Evolutionary conservation across 2,888 invertebrate genomes (phyloP), one percentile per base, ranked within the genome.

Genomic region (Didymodactylos carnosus): DNA sequence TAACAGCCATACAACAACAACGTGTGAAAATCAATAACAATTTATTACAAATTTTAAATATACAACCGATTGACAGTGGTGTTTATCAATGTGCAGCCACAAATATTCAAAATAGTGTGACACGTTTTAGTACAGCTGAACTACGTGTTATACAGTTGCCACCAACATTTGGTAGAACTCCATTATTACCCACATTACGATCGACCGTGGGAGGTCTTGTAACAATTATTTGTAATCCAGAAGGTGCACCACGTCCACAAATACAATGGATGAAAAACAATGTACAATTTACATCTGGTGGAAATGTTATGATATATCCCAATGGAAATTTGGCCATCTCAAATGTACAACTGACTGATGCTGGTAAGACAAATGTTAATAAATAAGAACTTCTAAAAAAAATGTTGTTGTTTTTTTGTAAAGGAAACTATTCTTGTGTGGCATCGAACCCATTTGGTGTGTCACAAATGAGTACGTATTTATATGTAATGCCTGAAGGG

Each of bases 81-180:
- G 69, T 75, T 46, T 75, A 75, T 62, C 75, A 75, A 75, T 75
- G 75, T 75, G 72, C 72, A 39, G 75, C 72, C 25, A 46, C 71
- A 27, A 75, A 75, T 70, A 35, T 43, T 1, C 69, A 72, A 40
- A 69, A 69, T 69, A 62, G 53, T 16, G 62, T 72, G n/a, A 41
- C 43, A 29, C 75, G 75, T 46, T 75, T 71, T 40, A 72, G 72
- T n/a, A 43, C 75, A 51, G 75, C 75, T n/a, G 72, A 75, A 72
- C 35, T 75, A 35, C 27, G 72, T 62, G 46, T 75, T 10, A 51
- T 75, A 16, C 43, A 69, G 40, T 49, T 75, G 13, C 19, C 72
- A 51, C 75, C 75, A 25, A 75, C 75, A 46, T 75, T 75, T 72
- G 46, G 72, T 23, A 75, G 40, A 46, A 72, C 29, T 23, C 46